Evolutionary conservation across 2,113 vertebrate species (phyloP), one percentile per base, ranked within the genome.

Genomic region (Empidonax traillii): DNA sequence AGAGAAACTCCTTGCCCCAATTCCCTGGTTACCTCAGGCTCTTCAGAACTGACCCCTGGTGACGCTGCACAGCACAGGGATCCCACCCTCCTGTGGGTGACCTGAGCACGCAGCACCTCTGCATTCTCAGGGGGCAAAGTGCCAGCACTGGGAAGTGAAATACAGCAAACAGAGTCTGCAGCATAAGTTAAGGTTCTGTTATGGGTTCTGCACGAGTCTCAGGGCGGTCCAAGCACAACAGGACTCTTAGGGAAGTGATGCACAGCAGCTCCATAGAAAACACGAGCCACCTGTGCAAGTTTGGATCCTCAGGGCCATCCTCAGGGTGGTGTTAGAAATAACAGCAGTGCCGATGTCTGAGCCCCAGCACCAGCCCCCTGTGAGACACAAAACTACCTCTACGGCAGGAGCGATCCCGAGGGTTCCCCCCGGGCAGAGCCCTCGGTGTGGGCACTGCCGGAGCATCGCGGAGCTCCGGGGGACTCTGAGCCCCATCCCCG

Each of bases 151-250:
- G 27, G 12, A 61, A 46, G 46, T 4, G 33, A 55, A 68, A 43
- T 6, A 24, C 0, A 25, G 8, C 16, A 13, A 27, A 11, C 2
- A 5, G 14, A 56, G 22, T 8, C 43, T 14, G 55, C n/a, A 4
- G 8, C 2, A 35, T 0, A 16, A 46, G 15, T 72, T 20, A 68
- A 43, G 17, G 22, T 19, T 22, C 13, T 25, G 5, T 8, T 12
- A 25, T 1, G 0, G 5, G 4, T 4, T 63, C 28, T 39, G 35
- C 56, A 49, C 31, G 25, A 69, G 35, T 30, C 52, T 46, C 65
- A 22, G 35, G 13, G 35, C 2, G 55, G 33, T 39, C 61, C 39
- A 41, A 37, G 16, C 61, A 63, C 37, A 41, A 30, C 18, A 30
- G 37, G 37, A 7, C 21, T 30, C 30, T 41, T 14, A 41, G 27